phyloP scores from a whole-genome alignment of 2,888 invertebrate species.

The Dryococelus australis region DNA sequence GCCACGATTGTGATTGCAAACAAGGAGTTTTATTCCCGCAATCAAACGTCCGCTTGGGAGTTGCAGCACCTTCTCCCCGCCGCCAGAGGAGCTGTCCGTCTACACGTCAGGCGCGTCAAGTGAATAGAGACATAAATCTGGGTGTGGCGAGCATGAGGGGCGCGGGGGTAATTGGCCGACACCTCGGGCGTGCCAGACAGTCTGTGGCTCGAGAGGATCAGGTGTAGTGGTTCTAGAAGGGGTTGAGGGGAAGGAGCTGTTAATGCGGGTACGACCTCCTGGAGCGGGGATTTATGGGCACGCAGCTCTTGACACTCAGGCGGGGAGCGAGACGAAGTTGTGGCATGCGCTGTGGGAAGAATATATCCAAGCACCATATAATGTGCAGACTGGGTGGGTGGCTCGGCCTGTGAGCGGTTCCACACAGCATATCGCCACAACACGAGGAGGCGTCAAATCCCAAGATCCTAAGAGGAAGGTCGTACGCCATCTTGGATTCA shows the following conservation, averaged over 20 bases:
- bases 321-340: background rate
- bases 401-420: too few species aligned
- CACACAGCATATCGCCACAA: too few species aligned
- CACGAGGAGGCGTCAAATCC: too few species aligned
- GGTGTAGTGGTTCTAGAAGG: background rate
- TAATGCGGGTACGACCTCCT: background rate
- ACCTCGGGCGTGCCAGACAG: background rate
- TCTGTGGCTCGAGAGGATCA: too few species aligned
- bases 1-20: too few species aligned
- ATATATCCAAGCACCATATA: background rate
- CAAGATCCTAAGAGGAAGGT: too few species aligned
- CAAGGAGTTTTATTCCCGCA: background rate
- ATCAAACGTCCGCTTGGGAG: background rate
- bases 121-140: slow-evolving; percentile 16
- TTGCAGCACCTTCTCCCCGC: background rate
- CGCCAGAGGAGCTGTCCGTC: background rate
- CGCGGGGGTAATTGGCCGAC: background rate
- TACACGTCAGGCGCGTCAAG: background rate
- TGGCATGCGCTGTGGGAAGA: background rate
- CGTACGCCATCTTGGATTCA: too few species aligned
- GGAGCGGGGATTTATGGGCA: background rate
- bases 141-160: background rate
- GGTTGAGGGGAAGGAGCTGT: background rate
- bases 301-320: background rate
- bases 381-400: background rate